Evolutionary conservation across 2,113 vertebrate species (phyloP), one percentile per base, ranked within the genome.

Genomic region (Danio rerio): DNA sequence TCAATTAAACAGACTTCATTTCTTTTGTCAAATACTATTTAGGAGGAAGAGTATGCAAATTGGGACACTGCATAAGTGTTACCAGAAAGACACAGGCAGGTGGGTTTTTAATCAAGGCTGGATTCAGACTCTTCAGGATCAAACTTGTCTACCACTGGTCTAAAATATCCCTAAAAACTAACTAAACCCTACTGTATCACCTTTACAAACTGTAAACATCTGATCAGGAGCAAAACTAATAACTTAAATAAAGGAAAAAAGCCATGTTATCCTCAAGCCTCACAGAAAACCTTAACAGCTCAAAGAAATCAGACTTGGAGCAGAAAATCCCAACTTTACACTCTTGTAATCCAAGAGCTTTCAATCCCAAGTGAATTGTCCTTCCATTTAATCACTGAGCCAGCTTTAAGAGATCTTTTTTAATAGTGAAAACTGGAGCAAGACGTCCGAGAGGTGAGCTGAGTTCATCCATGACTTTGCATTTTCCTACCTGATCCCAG

Each of bases 401-500:
- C 55, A 76, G 53, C 55, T n/a, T 13, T 45, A 20, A 42, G 4
- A 59, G 4, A 75, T 75, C 42, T 47, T 61, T 75, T 72, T 21
- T 7, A 9, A 76, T 18, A 74, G 7, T 74, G 52, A 56, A 74
- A 66, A 50, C 21, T 76, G 31, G 16, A 81, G 70, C 31, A 80
- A n/a, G 40, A 68, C 31, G 31, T 43, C 6, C 73, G 49, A 31
- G 13, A 18, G 81, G 61, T 21, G 55, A 9, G 50, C 58, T 9
- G 72, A 59, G 12, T 74, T 81, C 66, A 47, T 82, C 61, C 75
- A 68, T 65, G 65, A 47, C 21, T 55, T 45, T 59, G 61, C 69
- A 53, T 1, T 62, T 61, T 62, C 62, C 18, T 78, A 85, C 80
- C 53, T 76, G 70, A 62, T 71, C n/a, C 71, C 74, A 75, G n/a